phyloP scores from a whole-genome alignment of 2,888 invertebrate species.

The Epistrophe grossulariae region DNA sequence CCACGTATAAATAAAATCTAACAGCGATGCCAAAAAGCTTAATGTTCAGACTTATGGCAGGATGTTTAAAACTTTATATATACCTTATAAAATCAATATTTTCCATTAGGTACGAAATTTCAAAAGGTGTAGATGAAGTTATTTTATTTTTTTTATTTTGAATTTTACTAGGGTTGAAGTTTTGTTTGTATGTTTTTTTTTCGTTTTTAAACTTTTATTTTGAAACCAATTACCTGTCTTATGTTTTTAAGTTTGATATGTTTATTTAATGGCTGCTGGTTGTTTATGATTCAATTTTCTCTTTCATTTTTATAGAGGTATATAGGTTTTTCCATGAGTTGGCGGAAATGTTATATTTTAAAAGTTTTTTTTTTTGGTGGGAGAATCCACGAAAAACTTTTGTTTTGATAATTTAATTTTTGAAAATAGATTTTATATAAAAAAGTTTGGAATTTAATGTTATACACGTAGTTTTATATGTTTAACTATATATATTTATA shows the following conservation, averaged over 20 bases:
- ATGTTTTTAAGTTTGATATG: constrained; percentile 42
- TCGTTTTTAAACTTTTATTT: constrained; percentile 20
- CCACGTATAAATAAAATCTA: constrained; percentile 59
- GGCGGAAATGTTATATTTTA: neutral
- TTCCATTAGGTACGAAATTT: constrained; percentile 24
- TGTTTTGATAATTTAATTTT: neutral
- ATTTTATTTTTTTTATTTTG: neutral
- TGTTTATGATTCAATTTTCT: constrained; percentile 58
- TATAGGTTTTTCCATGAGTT: neutral
- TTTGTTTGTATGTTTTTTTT: constrained; percentile 6
- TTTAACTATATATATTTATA: too few species aligned
- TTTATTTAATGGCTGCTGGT: constrained; percentile 69
- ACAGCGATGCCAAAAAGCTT: constrained; percentile 57
- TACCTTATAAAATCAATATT: constrained; percentile 36
- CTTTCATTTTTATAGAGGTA: neutral
- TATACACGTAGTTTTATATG: too few species aligned
- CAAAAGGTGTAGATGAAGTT: constrained; percentile 30
- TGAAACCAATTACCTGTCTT: constrained; percentile 41
- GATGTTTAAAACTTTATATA: constrained; percentile 12
- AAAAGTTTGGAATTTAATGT: too few species aligned
- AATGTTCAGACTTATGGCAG: constrained; percentile 19
- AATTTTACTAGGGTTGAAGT: constrained; percentile 6
- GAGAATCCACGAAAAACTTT: neutral
- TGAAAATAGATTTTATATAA: too few species aligned
- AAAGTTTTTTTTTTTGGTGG: neutral